A percentile compares a stretch with the other conserved stretches of the same genome.
phyloP scores from a whole-genome alignment of 2,888 invertebrate species.

The Reticulitermes lucifugus region DNA sequence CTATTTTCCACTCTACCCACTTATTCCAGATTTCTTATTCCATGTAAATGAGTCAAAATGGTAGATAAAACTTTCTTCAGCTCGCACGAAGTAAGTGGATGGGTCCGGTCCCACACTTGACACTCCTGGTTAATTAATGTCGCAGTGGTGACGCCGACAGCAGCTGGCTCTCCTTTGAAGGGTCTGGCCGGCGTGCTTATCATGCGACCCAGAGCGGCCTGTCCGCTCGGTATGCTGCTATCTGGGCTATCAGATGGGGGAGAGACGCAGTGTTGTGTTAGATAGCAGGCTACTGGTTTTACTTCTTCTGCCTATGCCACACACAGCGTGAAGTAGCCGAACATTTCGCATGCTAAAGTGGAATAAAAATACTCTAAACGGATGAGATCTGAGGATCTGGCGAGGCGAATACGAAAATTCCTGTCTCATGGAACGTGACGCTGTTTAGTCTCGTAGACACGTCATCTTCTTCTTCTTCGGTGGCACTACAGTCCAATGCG shows the following conservation, averaged over 20 bases:
- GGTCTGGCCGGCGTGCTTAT: background rate
- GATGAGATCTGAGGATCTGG: too few species aligned
- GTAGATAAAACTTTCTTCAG: background rate
- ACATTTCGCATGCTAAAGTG: background rate
- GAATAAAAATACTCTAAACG: background rate
- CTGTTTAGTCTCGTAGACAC: too few species aligned
- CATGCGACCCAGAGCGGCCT: background rate
- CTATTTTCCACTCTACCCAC: background rate
- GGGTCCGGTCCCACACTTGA: background rate
- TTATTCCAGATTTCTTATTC: background rate
- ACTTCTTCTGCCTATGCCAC: background rate
- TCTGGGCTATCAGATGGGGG: background rate
- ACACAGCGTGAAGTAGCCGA: background rate
- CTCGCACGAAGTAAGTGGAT: too few species aligned
- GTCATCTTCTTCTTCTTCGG: too few species aligned
- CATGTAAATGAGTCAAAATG: background rate
- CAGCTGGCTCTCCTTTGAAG: background rate
- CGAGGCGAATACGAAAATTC: too few species aligned
- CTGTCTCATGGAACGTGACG: too few species aligned
- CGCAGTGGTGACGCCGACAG: background rate
- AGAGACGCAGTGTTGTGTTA: background rate
- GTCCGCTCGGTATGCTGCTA: background rate
- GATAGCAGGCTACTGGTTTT: conserved; percentile 11
- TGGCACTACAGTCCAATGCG: too few species aligned
- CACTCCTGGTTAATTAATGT: background rate